Evolutionary conservation across 2,888 invertebrate genomes (phyloP).

Genomic region (Dioctria rufipes): DNA sequence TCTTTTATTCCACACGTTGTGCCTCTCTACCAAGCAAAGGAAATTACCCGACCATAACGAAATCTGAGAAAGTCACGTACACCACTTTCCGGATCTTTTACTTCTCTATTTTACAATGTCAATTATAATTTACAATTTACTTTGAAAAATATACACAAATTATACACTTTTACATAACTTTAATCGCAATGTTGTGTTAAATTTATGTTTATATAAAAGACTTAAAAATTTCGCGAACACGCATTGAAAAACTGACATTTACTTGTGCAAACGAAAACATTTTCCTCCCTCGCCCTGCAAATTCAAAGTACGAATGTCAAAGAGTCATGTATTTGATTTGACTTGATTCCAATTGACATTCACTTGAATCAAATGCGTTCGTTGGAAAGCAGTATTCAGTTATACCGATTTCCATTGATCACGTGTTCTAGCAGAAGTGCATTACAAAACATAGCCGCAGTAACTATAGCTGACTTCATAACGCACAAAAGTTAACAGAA

Average conservation of each 20-base stretch:
- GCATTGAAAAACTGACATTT: neutral
- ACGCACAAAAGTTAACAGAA: no score
- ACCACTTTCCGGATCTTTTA: constrained; percentile 28
- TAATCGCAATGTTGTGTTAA: neutral
- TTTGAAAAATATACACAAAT: neutral
- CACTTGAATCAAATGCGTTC: no score
- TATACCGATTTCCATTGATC: no score
- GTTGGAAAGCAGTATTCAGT: no score
- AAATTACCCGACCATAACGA: constrained; percentile 45
- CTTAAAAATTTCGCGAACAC: neutral
- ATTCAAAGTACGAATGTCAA: no score
- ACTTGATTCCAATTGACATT: no score
- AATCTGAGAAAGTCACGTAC: constrained; percentile 49
- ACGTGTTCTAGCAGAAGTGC: no score
- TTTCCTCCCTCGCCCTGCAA: no score
- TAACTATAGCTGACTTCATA: no score
- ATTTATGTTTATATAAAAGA: neutral
- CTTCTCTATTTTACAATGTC: constrained; percentile 10
- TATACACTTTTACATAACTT: neutral
- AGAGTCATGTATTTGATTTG: no score
- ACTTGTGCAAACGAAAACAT: neutral
- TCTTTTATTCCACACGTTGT: neutral
- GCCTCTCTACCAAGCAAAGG: constrained; percentile 16
- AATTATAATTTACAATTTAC: neutral
- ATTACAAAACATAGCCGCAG: no score